phyloP scores from a whole-genome alignment of 2,797 vertebrate genomes.

The Poecilia wingei region DNA sequence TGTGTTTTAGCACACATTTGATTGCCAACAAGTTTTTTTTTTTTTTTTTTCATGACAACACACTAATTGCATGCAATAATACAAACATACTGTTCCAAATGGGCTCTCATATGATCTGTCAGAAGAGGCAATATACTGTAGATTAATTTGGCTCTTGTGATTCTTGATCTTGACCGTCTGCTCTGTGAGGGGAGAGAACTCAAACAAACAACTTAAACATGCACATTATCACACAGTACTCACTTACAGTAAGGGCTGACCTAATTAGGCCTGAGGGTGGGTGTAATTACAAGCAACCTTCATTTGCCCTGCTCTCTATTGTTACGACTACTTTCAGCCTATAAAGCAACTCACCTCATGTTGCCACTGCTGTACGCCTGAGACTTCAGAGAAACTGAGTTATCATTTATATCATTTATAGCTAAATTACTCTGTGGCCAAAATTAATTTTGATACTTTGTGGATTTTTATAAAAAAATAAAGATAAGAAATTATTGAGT shows the following conservation, averaged over 20 bases:
- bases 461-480: not conserved
- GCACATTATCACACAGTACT: not conserved
- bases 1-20: constrained; percentile 1
- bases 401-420: not conserved
- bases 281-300: constrained; percentile 2
- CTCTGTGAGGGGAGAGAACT: not conserved
- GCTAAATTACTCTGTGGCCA: not conserved
- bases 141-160: not conserved
- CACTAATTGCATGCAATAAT: constrained; percentile 1
- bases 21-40: not conserved
- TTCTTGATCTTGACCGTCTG: not conserved
- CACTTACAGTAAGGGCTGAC: not conserved
- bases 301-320: not conserved
- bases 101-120: not conserved
- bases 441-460: not conserved
- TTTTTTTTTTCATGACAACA: not conserved
- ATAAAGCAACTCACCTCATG: not conserved
- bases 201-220: not conserved
- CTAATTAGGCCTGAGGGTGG: not conserved
- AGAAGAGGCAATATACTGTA: not conserved
- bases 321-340: not conserved
- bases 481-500: not conserved
- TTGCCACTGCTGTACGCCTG: not conserved
- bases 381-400: not conserved
- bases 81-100: not conserved